A percentile compares a stretch with the other conserved stretches of the same genome.
These are phyloP conservation scores for Achlya flavicornis DNA, from an alignment of 2,888 invertebrate genomes.

Conservation along the genomic window DNA sequence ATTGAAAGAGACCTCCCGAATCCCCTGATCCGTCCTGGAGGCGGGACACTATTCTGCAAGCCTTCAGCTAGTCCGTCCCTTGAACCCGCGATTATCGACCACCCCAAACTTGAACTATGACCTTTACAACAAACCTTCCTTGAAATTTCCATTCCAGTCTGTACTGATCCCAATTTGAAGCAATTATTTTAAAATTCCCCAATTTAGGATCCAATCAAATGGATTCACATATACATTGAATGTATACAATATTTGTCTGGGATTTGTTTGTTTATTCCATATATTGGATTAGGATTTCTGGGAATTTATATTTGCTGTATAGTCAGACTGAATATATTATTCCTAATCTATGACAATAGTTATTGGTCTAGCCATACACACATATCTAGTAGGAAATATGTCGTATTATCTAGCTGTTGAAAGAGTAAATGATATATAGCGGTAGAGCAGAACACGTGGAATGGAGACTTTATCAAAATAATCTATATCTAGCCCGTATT, in stretches of 20 bases:
- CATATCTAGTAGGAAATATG: not conserved
- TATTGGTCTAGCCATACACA: not conserved
- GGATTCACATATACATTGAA: not conserved
- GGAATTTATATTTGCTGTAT: not conserved
- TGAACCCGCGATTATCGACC: slow-evolving; percentile 65
- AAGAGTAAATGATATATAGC: slow-evolving; percentile 18
- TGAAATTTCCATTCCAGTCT: slow-evolving; percentile 45
- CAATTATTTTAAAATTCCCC: slow-evolving; percentile 26
- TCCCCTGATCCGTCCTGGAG: slow-evolving; percentile 1
- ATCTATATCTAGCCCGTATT: slow-evolving; percentile 22
- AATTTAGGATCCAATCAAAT: not conserved
- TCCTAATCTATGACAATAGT: not conserved
- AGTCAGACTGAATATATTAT: not conserved
- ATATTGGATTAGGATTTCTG: not conserved
- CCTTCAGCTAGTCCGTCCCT: slow-evolving; percentile 48
- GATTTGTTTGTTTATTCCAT: not conserved
- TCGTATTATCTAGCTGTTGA: not conserved
- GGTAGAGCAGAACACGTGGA: slow-evolving; percentile 41
- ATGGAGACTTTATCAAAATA: slow-evolving; percentile 48
- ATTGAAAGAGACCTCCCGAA: slow-evolving; percentile 36
- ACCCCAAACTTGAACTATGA: slow-evolving; percentile 65
- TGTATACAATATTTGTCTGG: not conserved
- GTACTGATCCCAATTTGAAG: slow-evolving; percentile 36
- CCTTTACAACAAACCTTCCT: slow-evolving; percentile 57
- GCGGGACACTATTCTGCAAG: slow-evolving; percentile 41